Conservation (phyloP, 2,113 vertebrate genomes). For the Charadrius vociferus region DNA sequence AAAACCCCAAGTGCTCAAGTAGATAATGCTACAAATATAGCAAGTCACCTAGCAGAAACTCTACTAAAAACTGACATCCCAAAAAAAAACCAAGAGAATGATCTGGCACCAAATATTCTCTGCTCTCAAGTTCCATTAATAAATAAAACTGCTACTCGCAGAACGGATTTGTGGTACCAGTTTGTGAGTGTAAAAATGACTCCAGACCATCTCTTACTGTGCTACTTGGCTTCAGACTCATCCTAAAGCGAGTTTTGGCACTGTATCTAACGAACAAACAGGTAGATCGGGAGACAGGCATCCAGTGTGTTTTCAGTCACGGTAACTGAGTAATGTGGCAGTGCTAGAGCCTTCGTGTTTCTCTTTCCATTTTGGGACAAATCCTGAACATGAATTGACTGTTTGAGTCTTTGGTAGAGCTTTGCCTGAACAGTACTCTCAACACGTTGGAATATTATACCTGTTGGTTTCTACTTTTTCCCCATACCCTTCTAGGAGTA, state of each 20-base stretch:
- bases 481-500: not conserved
- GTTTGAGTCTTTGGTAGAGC: not conserved
- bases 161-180: not conserved
- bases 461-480: not conserved
- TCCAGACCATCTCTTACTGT: not conserved
- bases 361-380: not conserved
- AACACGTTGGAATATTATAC: not conserved
- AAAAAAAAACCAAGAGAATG: not conserved
- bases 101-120: not conserved
- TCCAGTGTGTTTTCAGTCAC: not conserved
- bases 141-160: not conserved
- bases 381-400: not conserved
- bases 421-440: not conserved
- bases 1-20: not conserved
- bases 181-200: not conserved
- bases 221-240: not conserved
- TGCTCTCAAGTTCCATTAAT: not conserved
- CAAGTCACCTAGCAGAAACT: not conserved
- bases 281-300: not conserved
- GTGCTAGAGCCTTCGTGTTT: not conserved
- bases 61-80: not conserved
- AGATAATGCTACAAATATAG: not conserved
- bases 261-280: fast-evolving
- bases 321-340: not conserved
- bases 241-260: not conserved